These are phyloP conservation scores for Itoplectis maculator DNA, from an alignment of 2,888 invertebrate species.

Conservation along the genomic window DNA sequence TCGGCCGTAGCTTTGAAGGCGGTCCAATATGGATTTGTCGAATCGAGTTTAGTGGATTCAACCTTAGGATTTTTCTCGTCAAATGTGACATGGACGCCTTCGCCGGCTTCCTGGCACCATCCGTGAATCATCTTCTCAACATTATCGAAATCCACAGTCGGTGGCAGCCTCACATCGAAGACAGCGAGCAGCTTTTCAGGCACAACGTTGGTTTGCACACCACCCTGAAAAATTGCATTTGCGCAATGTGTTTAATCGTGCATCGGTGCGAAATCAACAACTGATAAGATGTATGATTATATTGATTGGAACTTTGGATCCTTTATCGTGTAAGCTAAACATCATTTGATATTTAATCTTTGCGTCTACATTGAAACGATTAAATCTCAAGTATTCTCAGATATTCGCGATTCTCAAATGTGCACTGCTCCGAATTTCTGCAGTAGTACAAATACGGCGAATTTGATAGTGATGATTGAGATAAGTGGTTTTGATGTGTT, in stretches of 20 bases:
- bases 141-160: constrained; percentile 87
- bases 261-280: too few species aligned
- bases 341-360: constrained; percentile 22
- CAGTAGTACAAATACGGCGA: too few species aligned
- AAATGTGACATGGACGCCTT: constrained; percentile 89
- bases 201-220: constrained; percentile 95
- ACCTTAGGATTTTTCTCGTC: constrained; percentile 87
- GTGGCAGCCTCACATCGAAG: constrained; percentile 91
- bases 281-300: constrained; percentile 45
- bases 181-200: constrained; percentile 92
- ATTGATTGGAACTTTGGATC: constrained; percentile 63
- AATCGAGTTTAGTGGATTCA: constrained; percentile 88
- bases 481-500: background rate
- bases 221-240: constrained; percentile 87
- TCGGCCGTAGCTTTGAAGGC: constrained; percentile 89
- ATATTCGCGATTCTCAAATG: background rate
- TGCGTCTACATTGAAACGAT: constrained; percentile 13
- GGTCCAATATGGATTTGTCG: constrained; percentile 89
- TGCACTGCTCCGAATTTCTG: constrained; percentile 60
- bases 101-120: constrained; percentile 91
- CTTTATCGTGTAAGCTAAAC: constrained; percentile 20
- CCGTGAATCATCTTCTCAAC: constrained; percentile 88
- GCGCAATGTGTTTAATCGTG: background rate
- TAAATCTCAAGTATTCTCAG: constrained; percentile 11
- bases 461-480: background rate